phyloP scores from a whole-genome alignment of 2,888 invertebrate genomes.

The Dilophus febrilis region DNA sequence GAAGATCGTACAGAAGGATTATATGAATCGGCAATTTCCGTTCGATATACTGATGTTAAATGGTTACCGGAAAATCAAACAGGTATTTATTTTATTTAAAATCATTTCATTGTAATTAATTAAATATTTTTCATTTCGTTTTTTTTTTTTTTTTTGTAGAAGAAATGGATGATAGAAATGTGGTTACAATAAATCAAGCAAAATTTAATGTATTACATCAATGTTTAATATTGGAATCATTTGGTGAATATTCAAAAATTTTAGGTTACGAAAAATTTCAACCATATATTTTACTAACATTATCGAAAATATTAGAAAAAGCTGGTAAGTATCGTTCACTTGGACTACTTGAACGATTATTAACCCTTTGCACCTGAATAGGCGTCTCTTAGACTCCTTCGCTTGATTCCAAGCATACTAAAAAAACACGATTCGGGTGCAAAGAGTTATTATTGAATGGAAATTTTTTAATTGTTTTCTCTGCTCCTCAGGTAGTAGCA shows the following conservation, averaged over 20 bases:
- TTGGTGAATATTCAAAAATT: slow-evolving; percentile 42
- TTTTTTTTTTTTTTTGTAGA: too few relatives aligned
- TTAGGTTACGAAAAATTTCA: slow-evolving; percentile 38
- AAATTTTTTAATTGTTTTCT: slow-evolving; percentile 12
- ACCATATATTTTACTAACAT: slow-evolving; percentile 41
- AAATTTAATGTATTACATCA: slow-evolving; percentile 46
- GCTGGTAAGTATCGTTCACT: slow-evolving; percentile 34
- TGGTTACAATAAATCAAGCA: slow-evolving; percentile 28
- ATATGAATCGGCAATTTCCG: slow-evolving; percentile 27
- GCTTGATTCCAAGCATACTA: too few relatives aligned
- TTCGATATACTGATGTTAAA: slow-evolving; percentile 22
- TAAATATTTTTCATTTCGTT: too few relatives aligned
- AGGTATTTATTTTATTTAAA: slow-evolving; percentile 7
- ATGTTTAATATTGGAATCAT: slow-evolving; percentile 51
- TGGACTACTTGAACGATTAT: too few relatives aligned
- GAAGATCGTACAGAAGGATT: slow-evolving; percentile 25
- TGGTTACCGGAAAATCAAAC: slow-evolving; percentile 20
- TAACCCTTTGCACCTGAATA: too few relatives aligned
- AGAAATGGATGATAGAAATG: too few relatives aligned
- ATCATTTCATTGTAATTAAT: too few relatives aligned
- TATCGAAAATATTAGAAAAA: slow-evolving; percentile 52
- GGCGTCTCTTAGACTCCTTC: not conserved
- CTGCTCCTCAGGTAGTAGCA: slow-evolving; percentile 53
- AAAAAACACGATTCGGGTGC: too few relatives aligned
- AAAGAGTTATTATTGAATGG: too few relatives aligned